Evolutionary conservation across 2,797 vertebrate species (phyloP), one percentile per base, ranked within the genome.

Genomic region (Halcyon smyrnensis): DNA sequence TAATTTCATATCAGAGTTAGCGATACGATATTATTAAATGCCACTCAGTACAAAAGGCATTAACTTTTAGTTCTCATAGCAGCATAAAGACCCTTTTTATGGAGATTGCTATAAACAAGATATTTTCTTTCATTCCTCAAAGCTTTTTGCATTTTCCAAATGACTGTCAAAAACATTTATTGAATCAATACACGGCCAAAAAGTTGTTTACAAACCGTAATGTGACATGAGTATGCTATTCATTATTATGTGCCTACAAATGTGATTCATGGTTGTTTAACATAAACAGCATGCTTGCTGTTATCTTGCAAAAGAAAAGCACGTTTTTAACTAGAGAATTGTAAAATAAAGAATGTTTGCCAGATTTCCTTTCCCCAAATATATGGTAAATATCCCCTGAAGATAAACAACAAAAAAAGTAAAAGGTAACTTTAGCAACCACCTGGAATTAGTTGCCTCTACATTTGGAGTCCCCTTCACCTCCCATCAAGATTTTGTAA

Each of bases 181-280:
- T 71, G 64, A 70, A 84, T 46, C 73, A 75, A 83, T 34, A 60
- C 25, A 45, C 0, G 8, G 62, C 54, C 50, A 59, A 78, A 27
- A 75, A 84, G 34, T 17, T 95, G 85, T 78, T 94, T 93, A 94
- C 85, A 91, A 93, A 95, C 41, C 56, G 37, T 34, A 91, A 89
- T 10, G 60, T 54, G 83, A 69, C 46, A 2, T 34, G 45, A 80
- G 43, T 83, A 56, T 45, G 54, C 39, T 91, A 32, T 2, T 85
- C 75, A 67, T 69, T 90, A 69, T 83, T 80, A 30, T 13, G 4
- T 51, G 59, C 74, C 81, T 87, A 76, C 57, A 93, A 82, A 93
- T 7, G 53, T 24, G 60, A 78, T 67, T 34, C 20, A 8, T 34
- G 14, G 23, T 9, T 59, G 20, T 59, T 88, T 73, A 94, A 75